These are phyloP conservation scores for Acinonyx jubatus DNA, from an alignment of 2,113 vertebrate species.

Conservation along the genomic window DNA sequence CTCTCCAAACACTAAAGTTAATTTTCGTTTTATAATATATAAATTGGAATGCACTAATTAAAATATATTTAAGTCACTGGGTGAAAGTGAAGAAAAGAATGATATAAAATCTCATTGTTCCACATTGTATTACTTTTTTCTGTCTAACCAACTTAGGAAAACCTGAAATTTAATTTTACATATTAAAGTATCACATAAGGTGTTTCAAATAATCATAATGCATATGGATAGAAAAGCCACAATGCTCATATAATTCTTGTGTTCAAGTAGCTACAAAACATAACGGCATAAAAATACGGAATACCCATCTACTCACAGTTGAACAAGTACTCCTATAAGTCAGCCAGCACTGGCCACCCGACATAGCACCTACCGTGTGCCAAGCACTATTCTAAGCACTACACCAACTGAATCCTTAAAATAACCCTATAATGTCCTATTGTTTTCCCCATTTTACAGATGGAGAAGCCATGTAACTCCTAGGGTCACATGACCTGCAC, in stretches of 20 bases:
- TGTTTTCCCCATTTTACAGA: not conserved
- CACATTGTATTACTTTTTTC: not conserved
- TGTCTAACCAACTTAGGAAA: not conserved
- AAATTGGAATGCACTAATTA: not conserved
- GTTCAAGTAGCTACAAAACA: not conserved
- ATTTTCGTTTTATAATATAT: not conserved
- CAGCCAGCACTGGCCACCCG: not conserved
- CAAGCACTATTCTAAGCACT: not conserved
- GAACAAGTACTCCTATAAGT: not conserved
- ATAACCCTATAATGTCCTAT: not conserved
- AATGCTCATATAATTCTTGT: not conserved
- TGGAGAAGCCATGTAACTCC: not conserved
- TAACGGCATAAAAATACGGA: not conserved
- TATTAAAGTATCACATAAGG: not conserved
- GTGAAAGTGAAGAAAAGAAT: not conserved
- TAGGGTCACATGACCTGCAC: not conserved
- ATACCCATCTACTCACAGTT: not conserved
- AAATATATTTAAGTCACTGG: not conserved
- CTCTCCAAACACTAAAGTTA: not conserved
- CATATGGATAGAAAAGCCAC: not conserved
- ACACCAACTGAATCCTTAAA: not conserved
- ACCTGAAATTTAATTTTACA: not conserved
- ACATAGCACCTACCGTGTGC: not conserved
- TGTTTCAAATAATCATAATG: not conserved
- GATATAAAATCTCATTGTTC: not conserved